phyloP scores from a whole-genome alignment of 2,888 invertebrate species.

The Drosophila fulvimacula region DNA sequence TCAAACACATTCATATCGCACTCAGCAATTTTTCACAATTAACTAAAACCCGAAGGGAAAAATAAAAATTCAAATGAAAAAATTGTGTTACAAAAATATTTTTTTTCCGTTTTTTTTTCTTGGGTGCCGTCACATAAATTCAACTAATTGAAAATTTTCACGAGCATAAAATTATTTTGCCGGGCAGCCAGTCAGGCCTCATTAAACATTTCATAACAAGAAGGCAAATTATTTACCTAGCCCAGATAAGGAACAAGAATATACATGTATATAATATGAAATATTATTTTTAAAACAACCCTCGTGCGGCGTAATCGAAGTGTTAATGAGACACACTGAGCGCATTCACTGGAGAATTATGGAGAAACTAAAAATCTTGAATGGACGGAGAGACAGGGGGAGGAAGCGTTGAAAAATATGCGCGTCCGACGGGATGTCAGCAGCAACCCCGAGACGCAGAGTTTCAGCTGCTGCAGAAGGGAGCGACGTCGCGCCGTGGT shows the following conservation, averaged over 20 bases:
- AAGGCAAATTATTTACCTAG: slow-evolving; percentile 48
- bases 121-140: slow-evolving; percentile 62
- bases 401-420: slow-evolving; percentile 68
- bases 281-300: slow-evolving; percentile 50
- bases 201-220: slow-evolving; percentile 71
- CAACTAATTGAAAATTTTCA: slow-evolving; percentile 70
- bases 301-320: slow-evolving; percentile 60
- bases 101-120: background rate
- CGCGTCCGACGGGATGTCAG: slow-evolving; percentile 64
- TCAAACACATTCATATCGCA: slow-evolving; percentile 16
- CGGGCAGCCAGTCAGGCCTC: slow-evolving; percentile 47
- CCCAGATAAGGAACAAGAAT: slow-evolving; percentile 3
- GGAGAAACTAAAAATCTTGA: slow-evolving; percentile 61
- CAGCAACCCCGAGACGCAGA: slow-evolving; percentile 47
- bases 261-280: slow-evolving; percentile 10
- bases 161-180: slow-evolving; percentile 47
- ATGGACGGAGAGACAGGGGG: slow-evolving; percentile 9
- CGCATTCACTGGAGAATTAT: slow-evolving; percentile 32
- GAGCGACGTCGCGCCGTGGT: background rate
- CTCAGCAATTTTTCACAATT: slow-evolving; percentile 60
- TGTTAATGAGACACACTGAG: slow-evolving; percentile 72
- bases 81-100: slow-evolving; percentile 32
- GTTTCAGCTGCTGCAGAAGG: slow-evolving; percentile 4
- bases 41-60: slow-evolving; percentile 28
- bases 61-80: slow-evolving; percentile 14